Conservation (phyloP, 2,888 invertebrate genomes). For the Eumacrocentrus americanus region DNA sequence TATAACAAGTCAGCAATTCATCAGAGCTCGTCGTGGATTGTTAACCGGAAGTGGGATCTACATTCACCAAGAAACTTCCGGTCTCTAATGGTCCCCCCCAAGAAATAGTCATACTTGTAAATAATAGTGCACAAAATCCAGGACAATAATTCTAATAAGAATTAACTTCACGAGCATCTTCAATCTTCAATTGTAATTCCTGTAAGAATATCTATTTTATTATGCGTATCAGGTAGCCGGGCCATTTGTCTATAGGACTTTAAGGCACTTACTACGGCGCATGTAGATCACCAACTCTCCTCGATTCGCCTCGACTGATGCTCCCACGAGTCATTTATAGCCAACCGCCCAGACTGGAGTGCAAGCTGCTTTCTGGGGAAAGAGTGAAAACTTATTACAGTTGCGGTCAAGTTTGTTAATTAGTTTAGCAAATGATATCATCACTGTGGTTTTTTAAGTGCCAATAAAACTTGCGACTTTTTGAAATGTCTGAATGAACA, state of each 20-base stretch:
- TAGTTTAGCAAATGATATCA: slow-evolving; percentile 12
- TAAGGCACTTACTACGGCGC: slow-evolving; percentile 1
- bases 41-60: slow-evolving; percentile 24
- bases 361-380: not conserved
- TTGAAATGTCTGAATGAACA: not conserved
- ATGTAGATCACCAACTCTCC: slow-evolving; percentile 19
- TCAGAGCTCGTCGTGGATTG: slow-evolving; percentile 25
- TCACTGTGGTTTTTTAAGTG: not conserved
- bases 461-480: slow-evolving; percentile 11
- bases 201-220: slow-evolving; percentile 9
- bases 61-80: slow-evolving; percentile 21
- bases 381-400: not conserved
- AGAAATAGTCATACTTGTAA: slow-evolving; percentile 15
- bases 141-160: slow-evolving; percentile 2
- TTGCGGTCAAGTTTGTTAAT: slow-evolving; percentile 3
- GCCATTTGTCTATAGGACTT: slow-evolving; percentile 13
- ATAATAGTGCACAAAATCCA: not conserved
- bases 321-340: not conserved
- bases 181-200: not conserved
- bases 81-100: not conserved
- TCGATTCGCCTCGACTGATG: not conserved
- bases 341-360: not conserved
- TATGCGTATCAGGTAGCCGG: slow-evolving; percentile 6
- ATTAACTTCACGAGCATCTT: not conserved
- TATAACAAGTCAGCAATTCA: slow-evolving; percentile 19